Evolutionary conservation across 2,888 invertebrate genomes (phyloP).

Genomic region (Sepiola atlantica): DNA sequence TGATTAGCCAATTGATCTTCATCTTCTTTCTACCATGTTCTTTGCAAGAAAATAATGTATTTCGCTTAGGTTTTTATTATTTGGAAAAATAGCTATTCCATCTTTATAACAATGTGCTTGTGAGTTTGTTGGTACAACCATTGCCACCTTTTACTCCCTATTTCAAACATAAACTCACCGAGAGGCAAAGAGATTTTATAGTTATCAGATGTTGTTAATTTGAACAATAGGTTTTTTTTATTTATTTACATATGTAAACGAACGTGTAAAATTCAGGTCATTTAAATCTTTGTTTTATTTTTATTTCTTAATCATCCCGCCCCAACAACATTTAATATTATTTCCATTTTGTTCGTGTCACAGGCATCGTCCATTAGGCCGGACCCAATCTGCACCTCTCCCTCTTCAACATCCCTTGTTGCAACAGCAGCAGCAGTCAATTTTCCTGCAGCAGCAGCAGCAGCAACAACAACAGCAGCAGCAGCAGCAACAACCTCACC

Average conservation of each 20-base stretch:
- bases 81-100: too few relatives aligned
- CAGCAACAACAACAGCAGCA: constrained; percentile 55
- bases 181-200: too few relatives aligned
- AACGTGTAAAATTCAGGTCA: too few relatives aligned
- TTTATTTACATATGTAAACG: not conserved
- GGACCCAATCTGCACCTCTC: constrained; percentile 94
- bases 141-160: too few relatives aligned
- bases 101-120: too few relatives aligned
- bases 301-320: not conserved
- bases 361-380: constrained; percentile 87
- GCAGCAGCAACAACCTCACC: constrained; percentile 55
- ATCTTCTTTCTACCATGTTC: too few relatives aligned
- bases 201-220: too few relatives aligned
- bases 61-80: too few relatives aligned
- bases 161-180: too few relatives aligned
- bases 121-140: too few relatives aligned
- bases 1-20: too few relatives aligned
- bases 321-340: not conserved
- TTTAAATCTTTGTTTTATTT: not conserved
- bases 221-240: not conserved
- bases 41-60: too few relatives aligned
- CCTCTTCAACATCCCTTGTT: constrained; percentile 92
- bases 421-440: constrained; percentile 68
- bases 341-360: constrained; percentile 63
- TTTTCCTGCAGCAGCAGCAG: constrained; percentile 61